Conservation (phyloP, 2,797 vertebrate genomes). For the Anguilla anguilla region DNA sequence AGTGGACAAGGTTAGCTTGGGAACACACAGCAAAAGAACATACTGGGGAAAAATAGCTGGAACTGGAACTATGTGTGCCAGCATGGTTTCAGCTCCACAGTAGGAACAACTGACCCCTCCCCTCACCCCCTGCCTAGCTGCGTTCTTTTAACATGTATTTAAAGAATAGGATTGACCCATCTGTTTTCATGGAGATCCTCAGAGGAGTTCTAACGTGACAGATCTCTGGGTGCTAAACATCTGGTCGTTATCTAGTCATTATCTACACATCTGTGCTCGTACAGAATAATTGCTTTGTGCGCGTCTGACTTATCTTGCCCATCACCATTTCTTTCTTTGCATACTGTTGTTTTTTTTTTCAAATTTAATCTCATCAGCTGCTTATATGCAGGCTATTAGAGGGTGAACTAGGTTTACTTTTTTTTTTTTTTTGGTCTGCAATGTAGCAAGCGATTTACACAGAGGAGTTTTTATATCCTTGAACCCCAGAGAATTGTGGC, state of each 20-base stretch:
- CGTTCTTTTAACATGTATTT: background rate
- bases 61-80: background rate
- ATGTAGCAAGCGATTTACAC: background rate
- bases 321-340: background rate
- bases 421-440: background rate
- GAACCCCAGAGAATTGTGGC: constrained; percentile 38
- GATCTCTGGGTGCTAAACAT: background rate
- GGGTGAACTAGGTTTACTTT: background rate
- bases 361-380: background rate
- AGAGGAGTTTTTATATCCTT: constrained; percentile 32
- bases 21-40: background rate
- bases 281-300: constrained; percentile 2
- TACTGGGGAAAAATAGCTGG: background rate
- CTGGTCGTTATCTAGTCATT: background rate
- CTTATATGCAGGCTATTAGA: background rate
- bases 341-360: background rate
- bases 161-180: background rate
- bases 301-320: background rate
- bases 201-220: background rate
- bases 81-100: background rate
- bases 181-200: background rate
- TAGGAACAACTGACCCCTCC: background rate
- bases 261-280: background rate
- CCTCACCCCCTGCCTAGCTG: background rate
- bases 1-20: background rate